phyloP scores from a whole-genome alignment of 2,113 vertebrate genomes.

The Grammatotria lemairii region DNA sequence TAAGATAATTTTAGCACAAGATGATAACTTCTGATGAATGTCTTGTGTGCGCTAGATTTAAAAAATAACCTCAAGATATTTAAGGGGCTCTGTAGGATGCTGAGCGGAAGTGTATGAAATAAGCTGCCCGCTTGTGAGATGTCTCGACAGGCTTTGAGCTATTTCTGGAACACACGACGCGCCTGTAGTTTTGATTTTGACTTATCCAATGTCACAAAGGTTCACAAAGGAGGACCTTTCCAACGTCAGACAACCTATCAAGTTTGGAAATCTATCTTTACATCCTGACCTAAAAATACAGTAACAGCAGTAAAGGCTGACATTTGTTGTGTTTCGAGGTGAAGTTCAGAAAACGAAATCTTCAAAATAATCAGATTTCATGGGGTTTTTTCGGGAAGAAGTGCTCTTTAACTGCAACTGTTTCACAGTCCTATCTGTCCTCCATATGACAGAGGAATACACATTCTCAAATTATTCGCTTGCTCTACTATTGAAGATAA shows the following conservation, averaged over 20 bases:
- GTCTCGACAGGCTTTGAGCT: background rate
- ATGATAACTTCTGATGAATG: background rate
- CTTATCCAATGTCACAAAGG: background rate
- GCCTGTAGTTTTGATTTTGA: background rate
- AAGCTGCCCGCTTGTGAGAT: background rate
- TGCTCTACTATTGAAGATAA: background rate
- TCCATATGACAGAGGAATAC: background rate
- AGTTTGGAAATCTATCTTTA: background rate
- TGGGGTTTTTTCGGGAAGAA: fast-evolving
- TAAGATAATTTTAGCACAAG: background rate
- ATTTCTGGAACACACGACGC: background rate
- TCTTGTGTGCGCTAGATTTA: background rate
- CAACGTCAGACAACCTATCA: background rate
- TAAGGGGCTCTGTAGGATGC: background rate
- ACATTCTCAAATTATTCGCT: background rate
- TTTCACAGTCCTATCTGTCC: background rate
- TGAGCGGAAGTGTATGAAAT: background rate
- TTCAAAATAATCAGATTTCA: background rate
- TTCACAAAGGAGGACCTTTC: background rate
- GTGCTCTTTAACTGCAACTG: background rate
- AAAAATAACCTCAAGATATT: background rate
- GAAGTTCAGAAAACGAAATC: background rate
- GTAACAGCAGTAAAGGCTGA: background rate
- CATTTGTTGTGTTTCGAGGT: background rate
- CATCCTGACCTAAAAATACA: background rate